Percentiles rank a stretch among this genome's conserved stretches.
phyloP scores from a whole-genome alignment of 2,797 vertebrate species.

The Pseudocheirus occidentalis region DNA sequence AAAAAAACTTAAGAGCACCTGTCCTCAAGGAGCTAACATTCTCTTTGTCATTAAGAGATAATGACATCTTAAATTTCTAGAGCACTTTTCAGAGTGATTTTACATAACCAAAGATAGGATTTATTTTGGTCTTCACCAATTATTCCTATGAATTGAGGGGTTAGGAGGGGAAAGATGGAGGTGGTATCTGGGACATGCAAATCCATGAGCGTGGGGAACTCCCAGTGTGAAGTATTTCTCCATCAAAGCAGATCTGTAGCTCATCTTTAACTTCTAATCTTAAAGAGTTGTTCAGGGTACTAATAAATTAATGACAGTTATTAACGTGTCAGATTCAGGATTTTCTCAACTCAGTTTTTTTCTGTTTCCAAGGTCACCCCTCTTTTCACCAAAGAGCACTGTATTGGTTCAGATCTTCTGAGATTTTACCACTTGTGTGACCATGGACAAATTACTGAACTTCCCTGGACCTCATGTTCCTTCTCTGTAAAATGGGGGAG shows the following conservation, averaged over 20 bases:
- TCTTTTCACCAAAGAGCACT: not conserved
- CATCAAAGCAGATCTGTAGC: not conserved
- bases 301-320: not conserved
- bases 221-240: not conserved
- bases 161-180: not conserved
- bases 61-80: not conserved
- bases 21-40: not conserved
- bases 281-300: not conserved
- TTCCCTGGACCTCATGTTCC: not conserved
- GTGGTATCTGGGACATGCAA: not conserved
- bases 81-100: not conserved
- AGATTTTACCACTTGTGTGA: not conserved
- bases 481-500: not conserved
- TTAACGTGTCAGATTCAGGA: not conserved
- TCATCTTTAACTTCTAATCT: not conserved
- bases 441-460: not conserved
- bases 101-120: not conserved
- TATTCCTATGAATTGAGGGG: not conserved
- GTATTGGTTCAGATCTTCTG: not conserved
- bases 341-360: not conserved
- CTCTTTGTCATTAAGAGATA: not conserved
- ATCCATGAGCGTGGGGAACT: not conserved
- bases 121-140: not conserved
- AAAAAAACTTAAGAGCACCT: not conserved
- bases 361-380: not conserved